These are phyloP conservation scores for Augochlorella aurata DNA, from an alignment of 2,888 invertebrate species.

Conservation along the genomic window DNA sequence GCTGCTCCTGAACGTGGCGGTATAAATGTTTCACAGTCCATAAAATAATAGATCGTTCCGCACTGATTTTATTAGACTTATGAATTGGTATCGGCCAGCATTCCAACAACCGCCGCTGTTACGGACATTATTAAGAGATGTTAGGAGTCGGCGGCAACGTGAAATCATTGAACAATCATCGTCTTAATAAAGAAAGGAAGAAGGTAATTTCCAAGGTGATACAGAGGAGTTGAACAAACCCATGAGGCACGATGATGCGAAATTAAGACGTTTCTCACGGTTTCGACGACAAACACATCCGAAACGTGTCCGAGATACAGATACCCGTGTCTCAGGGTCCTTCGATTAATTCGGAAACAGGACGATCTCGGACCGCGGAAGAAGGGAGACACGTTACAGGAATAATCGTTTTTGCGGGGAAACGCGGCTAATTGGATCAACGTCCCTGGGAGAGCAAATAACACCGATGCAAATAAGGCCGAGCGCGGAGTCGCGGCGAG, in stretches of 20 bases:
- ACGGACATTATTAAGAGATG: no score
- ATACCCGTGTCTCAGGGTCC: background rate
- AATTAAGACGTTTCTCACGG: constrained; percentile 1
- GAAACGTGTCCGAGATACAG: constrained; percentile 5
- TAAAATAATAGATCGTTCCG: no score
- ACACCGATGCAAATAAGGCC: constrained; percentile 25
- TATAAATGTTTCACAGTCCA: no score
- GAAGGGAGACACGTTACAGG: constrained; percentile 25
- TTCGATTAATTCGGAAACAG: background rate
- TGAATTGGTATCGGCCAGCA: no score
- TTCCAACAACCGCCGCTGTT: no score
- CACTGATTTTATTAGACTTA: no score
- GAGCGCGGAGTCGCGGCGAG: background rate
- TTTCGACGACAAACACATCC: background rate
- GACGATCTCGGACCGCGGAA: background rate
- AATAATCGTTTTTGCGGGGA: constrained; percentile 33
- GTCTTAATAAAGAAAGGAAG: background rate
- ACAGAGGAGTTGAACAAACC: no score
- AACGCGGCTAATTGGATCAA: constrained; percentile 31
- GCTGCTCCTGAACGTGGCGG: no score
- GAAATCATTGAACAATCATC: no score
- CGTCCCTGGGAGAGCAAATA: constrained; percentile 8
- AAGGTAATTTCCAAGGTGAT: background rate
- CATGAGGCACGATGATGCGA: background rate
- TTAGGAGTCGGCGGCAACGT: no score